Evolutionary conservation across 2,797 vertebrate species (phyloP).

Genomic region (Sebastes oblongus): DNA sequence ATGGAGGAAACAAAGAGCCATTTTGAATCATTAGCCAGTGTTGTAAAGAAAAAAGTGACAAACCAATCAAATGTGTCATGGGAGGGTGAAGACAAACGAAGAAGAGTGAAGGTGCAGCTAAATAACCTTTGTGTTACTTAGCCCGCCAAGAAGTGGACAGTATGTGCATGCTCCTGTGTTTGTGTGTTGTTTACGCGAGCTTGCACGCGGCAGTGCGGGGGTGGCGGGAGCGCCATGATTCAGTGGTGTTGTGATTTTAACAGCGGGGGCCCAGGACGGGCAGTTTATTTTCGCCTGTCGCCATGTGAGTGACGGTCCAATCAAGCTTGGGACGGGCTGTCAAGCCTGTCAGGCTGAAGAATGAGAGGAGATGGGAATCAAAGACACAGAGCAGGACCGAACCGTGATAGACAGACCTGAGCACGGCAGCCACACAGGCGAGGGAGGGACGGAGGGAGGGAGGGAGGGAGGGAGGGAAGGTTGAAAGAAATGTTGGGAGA

Average conservation of each 20-base stretch:
- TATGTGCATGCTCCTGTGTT: conserved; percentile 3
- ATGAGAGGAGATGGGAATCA: conserved; percentile 76
- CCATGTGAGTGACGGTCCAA: conserved; percentile 75
- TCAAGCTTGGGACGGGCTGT: conserved; percentile 67
- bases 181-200: conserved; percentile 35
- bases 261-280: conserved; percentile 40
- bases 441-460: not conserved
- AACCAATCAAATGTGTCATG: conserved; percentile 46
- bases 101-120: conserved; percentile 18
- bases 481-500: not conserved
- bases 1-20: conserved; percentile 62
- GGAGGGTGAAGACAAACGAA: not conserved
- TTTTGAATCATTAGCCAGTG: conserved; percentile 76
- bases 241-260: conserved; percentile 70
- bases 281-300: conserved; percentile 71
- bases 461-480: not conserved
- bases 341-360: conserved; percentile 74
- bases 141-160: conserved; percentile 21
- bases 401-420: conserved; percentile 70
- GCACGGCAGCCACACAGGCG: conserved; percentile 31
- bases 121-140: not conserved
- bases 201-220: not conserved
- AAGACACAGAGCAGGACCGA: conserved; percentile 64
- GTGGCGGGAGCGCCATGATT: conserved; percentile 43
- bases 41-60: conserved; percentile 47